Percentiles rank a stretch among this genome's conserved stretches.
phyloP scores from a whole-genome alignment of 1,140 invertebrate species.

The Grapholita molesta region DNA sequence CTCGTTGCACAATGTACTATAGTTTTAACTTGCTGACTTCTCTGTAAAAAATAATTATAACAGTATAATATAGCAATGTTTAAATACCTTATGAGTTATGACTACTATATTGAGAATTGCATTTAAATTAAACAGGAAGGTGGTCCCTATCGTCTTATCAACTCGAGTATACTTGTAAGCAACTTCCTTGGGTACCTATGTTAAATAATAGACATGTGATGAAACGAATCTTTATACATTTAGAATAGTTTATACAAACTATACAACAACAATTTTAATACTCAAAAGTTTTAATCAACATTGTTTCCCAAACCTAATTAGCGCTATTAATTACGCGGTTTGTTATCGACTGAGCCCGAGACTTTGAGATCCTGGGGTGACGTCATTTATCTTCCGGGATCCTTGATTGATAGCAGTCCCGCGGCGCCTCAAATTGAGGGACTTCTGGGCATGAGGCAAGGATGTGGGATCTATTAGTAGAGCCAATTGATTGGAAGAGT shows the following conservation, averaged over 20 bases:
- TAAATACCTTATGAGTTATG: too few relatives aligned
- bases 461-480: not conserved
- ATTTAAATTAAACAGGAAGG: too few relatives aligned
- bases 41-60: too few relatives aligned
- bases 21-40: too few relatives aligned
- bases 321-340: conserved; percentile 21
- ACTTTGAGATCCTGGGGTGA: not conserved
- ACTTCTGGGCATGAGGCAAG: not conserved
- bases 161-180: too few relatives aligned
- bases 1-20: too few relatives aligned
- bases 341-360: not conserved
- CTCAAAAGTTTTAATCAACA: not conserved
- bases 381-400: not conserved
- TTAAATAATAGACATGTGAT: too few relatives aligned
- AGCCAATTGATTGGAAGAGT: not conserved
- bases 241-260: not conserved
- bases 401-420: conserved; percentile 31
- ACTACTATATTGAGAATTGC: too few relatives aligned
- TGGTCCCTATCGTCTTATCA: too few relatives aligned
- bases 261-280: not conserved
- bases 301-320: not conserved
- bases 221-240: too few relatives aligned
- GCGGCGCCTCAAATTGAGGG: conserved; percentile 18
- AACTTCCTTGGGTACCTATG: too few relatives aligned
- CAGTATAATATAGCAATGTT: too few relatives aligned